phyloP scores from a whole-genome alignment of 35 echinoderm and acorn worm genomes.

The Apostichopus parvimensis region DNA sequence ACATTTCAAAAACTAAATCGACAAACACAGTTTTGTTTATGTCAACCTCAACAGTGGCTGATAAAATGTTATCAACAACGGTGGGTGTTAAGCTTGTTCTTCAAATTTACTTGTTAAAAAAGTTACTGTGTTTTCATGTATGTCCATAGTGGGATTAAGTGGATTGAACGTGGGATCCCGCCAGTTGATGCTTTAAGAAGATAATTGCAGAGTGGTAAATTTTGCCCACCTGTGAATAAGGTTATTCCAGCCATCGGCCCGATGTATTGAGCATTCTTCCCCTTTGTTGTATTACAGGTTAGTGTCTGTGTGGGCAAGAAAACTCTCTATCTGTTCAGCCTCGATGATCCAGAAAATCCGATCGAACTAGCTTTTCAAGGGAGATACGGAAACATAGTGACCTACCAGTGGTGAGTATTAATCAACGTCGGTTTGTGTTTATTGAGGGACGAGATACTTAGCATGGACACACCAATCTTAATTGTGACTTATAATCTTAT shows the following conservation, averaged over 20 bases:
- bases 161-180: no score
- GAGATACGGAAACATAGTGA: constrained; percentile 87
- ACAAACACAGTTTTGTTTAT: background rate
- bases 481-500: no score
- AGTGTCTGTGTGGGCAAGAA: constrained; percentile 82
- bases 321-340: constrained; percentile 89
- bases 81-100: no score
- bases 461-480: no score
- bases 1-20: background rate
- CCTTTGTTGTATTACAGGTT: constrained; percentile 54
- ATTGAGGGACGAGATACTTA: background rate
- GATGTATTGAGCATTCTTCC: background rate
- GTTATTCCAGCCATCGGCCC: no score
- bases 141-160: no score
- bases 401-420: constrained; percentile 82
- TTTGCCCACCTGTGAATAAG: no score
- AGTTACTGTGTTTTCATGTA: no score
- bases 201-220: no score
- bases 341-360: constrained; percentile 95
- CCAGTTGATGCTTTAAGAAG: no score
- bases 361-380: constrained; percentile 97
- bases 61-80: background rate
- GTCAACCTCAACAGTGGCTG: background rate
- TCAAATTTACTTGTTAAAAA: no score
- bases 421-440: no score